These are phyloP conservation scores for Trichopria drosophilae DNA, from an alignment of 2,888 invertebrate genomes.

Conservation along the genomic window DNA sequence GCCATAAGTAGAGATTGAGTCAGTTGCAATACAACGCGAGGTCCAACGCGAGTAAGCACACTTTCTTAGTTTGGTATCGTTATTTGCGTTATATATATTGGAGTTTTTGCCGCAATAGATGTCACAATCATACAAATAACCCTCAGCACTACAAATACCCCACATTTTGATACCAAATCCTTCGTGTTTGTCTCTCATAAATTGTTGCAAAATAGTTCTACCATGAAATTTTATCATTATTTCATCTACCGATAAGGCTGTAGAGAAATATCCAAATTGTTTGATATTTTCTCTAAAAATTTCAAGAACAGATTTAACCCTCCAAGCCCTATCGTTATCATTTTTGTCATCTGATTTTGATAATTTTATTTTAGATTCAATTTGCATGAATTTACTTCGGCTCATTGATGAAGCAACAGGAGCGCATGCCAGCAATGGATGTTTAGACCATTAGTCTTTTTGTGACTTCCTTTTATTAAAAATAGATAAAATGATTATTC, in stretches of 20 bases:
- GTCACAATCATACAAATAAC: neutral
- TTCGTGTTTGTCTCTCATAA: neutral
- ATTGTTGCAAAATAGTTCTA: neutral
- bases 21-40: slow-evolving; percentile 24
- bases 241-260: neutral
- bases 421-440: neutral
- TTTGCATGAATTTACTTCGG: neutral
- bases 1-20: slow-evolving; percentile 23
- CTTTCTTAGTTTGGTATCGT: too few relatives aligned
- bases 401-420: neutral
- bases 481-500: neutral
- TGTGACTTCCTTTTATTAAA: neutral
- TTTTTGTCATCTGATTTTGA: neutral
- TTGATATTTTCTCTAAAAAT: neutral
- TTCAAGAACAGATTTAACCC: neutral
- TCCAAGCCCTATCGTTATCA: neutral
- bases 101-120: neutral
- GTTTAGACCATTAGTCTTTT: neutral
- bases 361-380: neutral
- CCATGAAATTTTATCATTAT: slow-evolving; percentile 1
- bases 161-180: neutral
- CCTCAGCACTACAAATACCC: slow-evolving; percentile 1
- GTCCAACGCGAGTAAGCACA: too few relatives aligned
- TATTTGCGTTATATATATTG: neutral
- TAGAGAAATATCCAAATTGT: neutral